phyloP scores from a whole-genome alignment of 23 tunicate species.

The Ascidia mentula region DNA sequence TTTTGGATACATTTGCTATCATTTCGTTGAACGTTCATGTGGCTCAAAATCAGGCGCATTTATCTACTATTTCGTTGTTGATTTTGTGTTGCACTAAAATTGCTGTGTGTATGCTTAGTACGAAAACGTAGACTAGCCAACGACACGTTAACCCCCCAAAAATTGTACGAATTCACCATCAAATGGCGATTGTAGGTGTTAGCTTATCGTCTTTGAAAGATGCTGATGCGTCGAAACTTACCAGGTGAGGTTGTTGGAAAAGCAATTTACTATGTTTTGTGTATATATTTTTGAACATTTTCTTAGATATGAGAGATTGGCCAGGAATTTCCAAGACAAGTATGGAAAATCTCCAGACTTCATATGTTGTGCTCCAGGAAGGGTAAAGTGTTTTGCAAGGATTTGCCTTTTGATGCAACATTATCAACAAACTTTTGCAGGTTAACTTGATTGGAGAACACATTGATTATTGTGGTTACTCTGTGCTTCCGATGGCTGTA shows the following conservation, averaged over 20 bases:
- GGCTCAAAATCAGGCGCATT: too few species aligned
- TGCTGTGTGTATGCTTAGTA: too few species aligned
- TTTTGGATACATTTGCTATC: too few species aligned
- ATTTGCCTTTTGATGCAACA: neutral
- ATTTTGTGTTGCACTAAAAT: too few species aligned
- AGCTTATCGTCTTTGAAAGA: neutral
- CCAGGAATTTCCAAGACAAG: slow-evolving; percentile 24
- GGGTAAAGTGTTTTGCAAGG: slow-evolving; percentile 27
- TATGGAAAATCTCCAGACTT: slow-evolving; percentile 55
- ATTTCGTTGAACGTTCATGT: too few species aligned
- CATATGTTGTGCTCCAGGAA: slow-evolving; percentile 83
- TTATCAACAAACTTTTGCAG: slow-evolving; percentile 21
- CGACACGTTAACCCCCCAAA: too few species aligned
- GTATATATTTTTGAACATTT: neutral
- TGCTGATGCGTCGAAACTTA: neutral
- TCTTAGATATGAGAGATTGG: slow-evolving; percentile 34
- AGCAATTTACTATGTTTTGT: too few species aligned
- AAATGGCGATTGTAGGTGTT: neutral
- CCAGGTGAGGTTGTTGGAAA: neutral
- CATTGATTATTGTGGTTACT: slow-evolving; percentile 96
- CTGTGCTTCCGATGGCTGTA: slow-evolving; percentile 93
- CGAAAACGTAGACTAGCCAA: too few species aligned
- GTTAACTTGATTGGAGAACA: slow-evolving; percentile 97
- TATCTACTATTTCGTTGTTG: too few species aligned
- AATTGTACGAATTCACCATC: too few species aligned